Conservation (phyloP, 64 coral and sea anemone species). For the Pocillopora verrucosa region DNA sequence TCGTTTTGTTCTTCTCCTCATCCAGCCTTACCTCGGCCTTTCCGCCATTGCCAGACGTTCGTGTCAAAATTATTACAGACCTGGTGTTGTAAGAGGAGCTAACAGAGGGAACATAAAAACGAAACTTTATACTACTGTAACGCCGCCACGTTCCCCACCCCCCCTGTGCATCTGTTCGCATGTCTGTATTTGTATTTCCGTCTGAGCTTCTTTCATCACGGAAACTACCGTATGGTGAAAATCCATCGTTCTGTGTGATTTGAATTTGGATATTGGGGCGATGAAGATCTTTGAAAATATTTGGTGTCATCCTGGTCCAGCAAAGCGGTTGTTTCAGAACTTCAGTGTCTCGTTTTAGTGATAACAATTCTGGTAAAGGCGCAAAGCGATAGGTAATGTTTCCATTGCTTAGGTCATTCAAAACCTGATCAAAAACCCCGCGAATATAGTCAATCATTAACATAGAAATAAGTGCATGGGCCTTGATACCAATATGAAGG, state of each 20-base stretch:
- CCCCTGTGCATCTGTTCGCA: conserved; percentile 64
- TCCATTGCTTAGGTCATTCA: conserved; percentile 18
- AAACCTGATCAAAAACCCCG: conserved; percentile 4
- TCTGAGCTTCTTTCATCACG: neutral
- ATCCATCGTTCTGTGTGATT: conserved; percentile 41
- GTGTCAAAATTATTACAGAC: conserved; percentile 63
- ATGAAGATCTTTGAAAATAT: conserved; percentile 12
- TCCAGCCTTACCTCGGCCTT: conserved; percentile 59
- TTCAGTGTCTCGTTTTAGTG: conserved; percentile 21
- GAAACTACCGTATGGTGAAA: conserved; percentile 10
- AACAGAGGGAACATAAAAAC: conserved; percentile 35
- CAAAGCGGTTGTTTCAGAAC: conserved; percentile 52
- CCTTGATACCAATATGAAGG: conserved; percentile 67
- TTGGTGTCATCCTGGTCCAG: conserved; percentile 75
- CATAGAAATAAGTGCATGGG: conserved; percentile 64
- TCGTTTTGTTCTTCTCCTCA: conserved; percentile 2
- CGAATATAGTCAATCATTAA: conserved; percentile 69
- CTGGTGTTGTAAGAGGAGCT: conserved; percentile 8
- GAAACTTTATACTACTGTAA: conserved; percentile 33
- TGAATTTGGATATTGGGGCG: conserved; percentile 36
- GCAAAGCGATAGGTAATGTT: neutral
- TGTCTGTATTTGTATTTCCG: neutral
- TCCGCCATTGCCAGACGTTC: conserved; percentile 61
- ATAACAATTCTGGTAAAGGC: conserved; percentile 33
- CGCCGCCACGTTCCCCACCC: conserved; percentile 55